Percentiles rank a stretch among this genome's conserved stretches.
Evolutionary conservation across 2,113 vertebrate genomes (phyloP).

Genomic region (Bubo blakistoni): DNA sequence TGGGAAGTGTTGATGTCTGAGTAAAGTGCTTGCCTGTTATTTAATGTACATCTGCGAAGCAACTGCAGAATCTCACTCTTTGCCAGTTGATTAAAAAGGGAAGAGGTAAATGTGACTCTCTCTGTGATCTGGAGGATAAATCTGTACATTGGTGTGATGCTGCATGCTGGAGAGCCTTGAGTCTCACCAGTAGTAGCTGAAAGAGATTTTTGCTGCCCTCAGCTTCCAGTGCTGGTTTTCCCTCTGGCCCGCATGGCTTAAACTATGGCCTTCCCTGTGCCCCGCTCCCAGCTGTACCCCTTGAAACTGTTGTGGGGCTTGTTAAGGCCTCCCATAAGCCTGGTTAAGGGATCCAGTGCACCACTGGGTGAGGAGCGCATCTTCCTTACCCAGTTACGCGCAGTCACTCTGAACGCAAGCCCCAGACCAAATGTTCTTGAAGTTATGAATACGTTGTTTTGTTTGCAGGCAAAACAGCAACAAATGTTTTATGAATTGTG

Average conservation of each 20-base stretch:
- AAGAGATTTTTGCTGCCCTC: not conserved
- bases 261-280: not conserved
- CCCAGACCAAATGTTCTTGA: not conserved
- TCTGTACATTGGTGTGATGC: not conserved
- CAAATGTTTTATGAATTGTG: not conserved
- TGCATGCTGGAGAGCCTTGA: not conserved
- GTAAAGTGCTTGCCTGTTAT: not conserved
- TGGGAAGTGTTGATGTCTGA: slow-evolving; percentile 19
- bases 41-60: not conserved
- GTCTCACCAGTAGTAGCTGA: not conserved
- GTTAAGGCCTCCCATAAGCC: not conserved
- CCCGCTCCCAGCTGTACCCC: not conserved
- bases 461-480: not conserved
- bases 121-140: not conserved
- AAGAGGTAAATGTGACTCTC: not conserved
- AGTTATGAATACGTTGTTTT: not conserved
- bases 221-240: not conserved
- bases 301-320: not conserved
- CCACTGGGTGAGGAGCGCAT: not conserved
- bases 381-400: fast-evolving
- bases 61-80: not conserved
- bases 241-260: not conserved
- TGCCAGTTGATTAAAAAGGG: not conserved
- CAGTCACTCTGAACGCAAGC: not conserved
- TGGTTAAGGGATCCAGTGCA: not conserved